Percentiles rank a stretch among this genome's conserved stretches.
These are phyloP conservation scores for Tapirus terrestris DNA, from an alignment of 2,113 vertebrate species.

Conservation along the genomic window DNA sequence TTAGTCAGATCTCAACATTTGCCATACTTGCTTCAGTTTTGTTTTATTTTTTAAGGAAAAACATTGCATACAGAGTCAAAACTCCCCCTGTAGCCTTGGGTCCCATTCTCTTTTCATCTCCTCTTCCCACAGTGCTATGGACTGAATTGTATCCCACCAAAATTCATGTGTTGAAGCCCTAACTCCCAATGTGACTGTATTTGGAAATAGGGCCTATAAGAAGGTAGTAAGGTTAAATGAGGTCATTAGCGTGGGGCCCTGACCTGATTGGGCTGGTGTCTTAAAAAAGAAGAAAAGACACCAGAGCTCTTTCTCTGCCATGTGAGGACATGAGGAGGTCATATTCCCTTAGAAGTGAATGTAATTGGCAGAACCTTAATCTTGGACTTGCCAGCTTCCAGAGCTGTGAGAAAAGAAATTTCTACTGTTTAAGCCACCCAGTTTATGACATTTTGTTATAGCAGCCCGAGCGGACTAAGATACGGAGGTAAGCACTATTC, in stretches of 20 bases:
- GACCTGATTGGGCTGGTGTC: not conserved
- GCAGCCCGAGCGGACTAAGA: not conserved
- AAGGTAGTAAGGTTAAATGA: not conserved
- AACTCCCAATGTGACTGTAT: not conserved
- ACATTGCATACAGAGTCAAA: not conserved
- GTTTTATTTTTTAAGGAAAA: not conserved
- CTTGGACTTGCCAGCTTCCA: not conserved
- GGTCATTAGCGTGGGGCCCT: not conserved
- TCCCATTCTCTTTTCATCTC: not conserved
- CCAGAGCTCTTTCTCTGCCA: not conserved
- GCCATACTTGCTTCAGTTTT: not conserved
- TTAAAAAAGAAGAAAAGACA: not conserved
- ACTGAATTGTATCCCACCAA: not conserved
- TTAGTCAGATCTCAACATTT: not conserved
- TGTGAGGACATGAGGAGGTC: not conserved
- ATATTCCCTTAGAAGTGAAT: too few species aligned
- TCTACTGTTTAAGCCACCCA: not conserved
- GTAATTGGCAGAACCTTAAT: not conserved
- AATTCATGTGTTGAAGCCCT: not conserved
- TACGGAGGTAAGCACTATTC: not conserved
- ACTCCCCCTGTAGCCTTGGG: not conserved
- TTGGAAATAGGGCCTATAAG: not conserved
- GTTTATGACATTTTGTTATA: not conserved
- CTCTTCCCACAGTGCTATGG: not conserved
- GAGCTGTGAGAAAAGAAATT: not conserved